phyloP scores from a whole-genome alignment of 2,888 invertebrate genomes.

The Acheta domesticus region DNA sequence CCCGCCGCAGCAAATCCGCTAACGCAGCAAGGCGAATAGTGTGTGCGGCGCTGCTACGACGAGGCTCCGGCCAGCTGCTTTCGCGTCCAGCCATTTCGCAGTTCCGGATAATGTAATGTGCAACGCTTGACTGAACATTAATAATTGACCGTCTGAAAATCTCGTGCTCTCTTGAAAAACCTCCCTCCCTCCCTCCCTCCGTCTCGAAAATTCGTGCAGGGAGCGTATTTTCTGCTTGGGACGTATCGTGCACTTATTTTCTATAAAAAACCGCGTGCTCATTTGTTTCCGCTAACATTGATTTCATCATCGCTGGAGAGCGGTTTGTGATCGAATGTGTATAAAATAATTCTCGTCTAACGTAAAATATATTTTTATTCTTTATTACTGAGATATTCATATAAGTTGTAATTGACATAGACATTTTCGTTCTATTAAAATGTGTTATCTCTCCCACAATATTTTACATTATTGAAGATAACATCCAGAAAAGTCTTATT shows the following conservation, averaged over 20 bases:
- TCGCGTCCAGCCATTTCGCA: background rate
- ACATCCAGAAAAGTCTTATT: too few species aligned
- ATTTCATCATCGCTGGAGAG: background rate
- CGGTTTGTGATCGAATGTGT: too few species aligned
- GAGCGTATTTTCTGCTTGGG: background rate
- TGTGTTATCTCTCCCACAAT: too few species aligned
- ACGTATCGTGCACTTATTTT: background rate
- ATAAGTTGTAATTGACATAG: too few species aligned
- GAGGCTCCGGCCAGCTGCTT: background rate
- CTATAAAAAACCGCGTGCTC: background rate
- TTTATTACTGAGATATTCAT: too few species aligned
- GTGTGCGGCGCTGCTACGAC: background rate
- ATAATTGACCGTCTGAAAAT: background rate
- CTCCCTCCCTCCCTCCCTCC: background rate
- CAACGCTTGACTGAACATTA: background rate
- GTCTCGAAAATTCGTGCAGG: background rate
- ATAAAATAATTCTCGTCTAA: too few species aligned
- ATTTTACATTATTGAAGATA: too few species aligned
- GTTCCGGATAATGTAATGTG: slow-evolving; percentile 5
- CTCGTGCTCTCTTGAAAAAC: background rate
- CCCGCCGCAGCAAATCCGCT: background rate
- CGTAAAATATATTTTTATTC: too few species aligned
- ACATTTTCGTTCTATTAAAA: too few species aligned
- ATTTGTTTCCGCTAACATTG: background rate
- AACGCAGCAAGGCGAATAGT: background rate